Percentiles rank a stretch among this genome's conserved stretches.
phyloP scores from a whole-genome alignment of 2,797 vertebrate species.

The Semaprochilodus insignis region DNA sequence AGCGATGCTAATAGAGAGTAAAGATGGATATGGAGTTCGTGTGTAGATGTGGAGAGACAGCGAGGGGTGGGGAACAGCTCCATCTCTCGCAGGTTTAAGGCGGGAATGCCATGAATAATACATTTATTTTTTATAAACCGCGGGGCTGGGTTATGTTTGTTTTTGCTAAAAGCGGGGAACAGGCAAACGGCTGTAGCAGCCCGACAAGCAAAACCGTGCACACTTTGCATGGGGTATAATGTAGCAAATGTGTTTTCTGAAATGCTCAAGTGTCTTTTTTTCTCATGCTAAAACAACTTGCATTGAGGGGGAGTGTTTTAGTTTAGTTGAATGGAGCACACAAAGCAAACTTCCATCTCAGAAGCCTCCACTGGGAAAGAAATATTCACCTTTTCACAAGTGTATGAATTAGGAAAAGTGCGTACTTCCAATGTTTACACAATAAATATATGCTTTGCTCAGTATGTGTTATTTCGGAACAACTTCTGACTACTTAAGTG shows the following conservation, averaged over 20 bases:
- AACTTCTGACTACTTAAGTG: too few species aligned
- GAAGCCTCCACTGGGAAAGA: too few species aligned
- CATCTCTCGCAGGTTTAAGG: constrained; percentile 58
- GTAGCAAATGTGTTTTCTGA: constrained; percentile 63
- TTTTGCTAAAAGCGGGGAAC: constrained; percentile 64
- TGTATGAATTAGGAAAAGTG: too few species aligned
- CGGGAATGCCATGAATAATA: constrained; percentile 74
- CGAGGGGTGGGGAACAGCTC: constrained; percentile 22
- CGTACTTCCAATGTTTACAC: too few species aligned
- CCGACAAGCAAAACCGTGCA: constrained; percentile 59
- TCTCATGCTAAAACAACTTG: constrained; percentile 46
- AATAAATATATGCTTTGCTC: too few species aligned
- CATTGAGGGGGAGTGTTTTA: constrained; percentile 32
- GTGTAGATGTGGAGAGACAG: constrained; percentile 63
- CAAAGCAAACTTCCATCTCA: neutral
- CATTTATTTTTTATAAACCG: constrained; percentile 59
- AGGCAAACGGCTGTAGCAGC: constrained; percentile 44
- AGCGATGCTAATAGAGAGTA: constrained; percentile 66
- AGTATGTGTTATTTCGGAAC: too few species aligned
- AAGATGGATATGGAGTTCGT: constrained; percentile 75
- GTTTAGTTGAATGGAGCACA: neutral
- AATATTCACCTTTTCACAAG: too few species aligned
- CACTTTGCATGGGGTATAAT: constrained; percentile 63
- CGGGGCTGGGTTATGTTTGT: constrained; percentile 68
- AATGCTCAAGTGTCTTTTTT: constrained; percentile 34